A percentile compares a stretch with the other conserved stretches of the same genome.
Conservation (phyloP, 2,113 vertebrate genomes). For the Madoqua kirkii region DNA sequence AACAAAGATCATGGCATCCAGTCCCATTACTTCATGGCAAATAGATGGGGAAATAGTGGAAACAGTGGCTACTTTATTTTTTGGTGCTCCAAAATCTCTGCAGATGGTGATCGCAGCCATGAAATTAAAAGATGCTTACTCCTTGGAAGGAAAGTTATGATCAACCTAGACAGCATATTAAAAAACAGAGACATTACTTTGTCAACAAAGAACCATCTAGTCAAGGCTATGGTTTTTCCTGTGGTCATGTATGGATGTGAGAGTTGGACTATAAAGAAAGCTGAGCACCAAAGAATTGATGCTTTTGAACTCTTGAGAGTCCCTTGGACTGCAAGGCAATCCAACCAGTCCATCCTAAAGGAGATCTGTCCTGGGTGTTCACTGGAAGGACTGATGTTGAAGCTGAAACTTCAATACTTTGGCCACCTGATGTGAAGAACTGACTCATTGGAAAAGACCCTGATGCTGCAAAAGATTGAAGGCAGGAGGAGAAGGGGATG, state of each 20-base stretch:
- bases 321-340: no score
- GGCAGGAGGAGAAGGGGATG: no score
- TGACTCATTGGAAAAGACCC: no score
- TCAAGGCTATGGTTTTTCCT: not conserved
- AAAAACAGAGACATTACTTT: not conserved
- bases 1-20: not conserved
- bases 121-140: not conserved
- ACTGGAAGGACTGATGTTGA: no score
- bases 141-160: not conserved
- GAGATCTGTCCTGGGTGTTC: no score
- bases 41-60: not conserved
- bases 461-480: no score
- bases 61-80: not conserved
- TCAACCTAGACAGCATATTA: not conserved
- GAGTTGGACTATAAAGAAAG: not conserved
- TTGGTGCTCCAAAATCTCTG: not conserved
- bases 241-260: not conserved
- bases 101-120: not conserved
- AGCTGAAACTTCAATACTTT: no score
- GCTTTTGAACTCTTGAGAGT: no score
- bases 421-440: no score
- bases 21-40: not conserved
- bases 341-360: no score
- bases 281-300: not conserved
- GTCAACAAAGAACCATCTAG: not conserved